Base-by-base conservation (phyloP, 2,113 vertebrate species). In the Urocitellus parryii region DNA sequence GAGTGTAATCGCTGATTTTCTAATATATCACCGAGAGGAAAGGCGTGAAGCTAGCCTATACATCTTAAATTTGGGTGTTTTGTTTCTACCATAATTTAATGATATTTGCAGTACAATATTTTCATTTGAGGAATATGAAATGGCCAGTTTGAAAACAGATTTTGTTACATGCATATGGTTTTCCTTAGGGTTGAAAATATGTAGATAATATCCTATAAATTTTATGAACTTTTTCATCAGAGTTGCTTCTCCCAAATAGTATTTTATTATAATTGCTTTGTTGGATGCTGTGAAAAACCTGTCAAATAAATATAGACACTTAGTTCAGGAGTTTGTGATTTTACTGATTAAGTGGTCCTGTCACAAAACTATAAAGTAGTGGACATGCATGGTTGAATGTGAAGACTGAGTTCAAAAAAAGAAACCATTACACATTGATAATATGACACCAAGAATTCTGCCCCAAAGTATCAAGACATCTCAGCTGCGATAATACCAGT, bases 51-150 rank as follows among this genome's bases (percentile, higher is more conserved):
- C 87, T 84, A 56, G 61, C 77, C 39, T 92, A 65, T 70, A 68
- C 92, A 56, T 92, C 76, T 89, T 93, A 72, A 70, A 68, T 83
- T 91, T 67, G 58, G 42, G 29, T 95, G 24, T 95, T 22, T 80
- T 24, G 16, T 91, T 94, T 92, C n/a, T 25, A 90, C 63, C 68
- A 61, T 82, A 53, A 90, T 24, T 92, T 96, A 74, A 84, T 93
- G 65, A n/a, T 87, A 24, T 88, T 94, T 77, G 20, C 61, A 67
- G 63, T 74, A 37, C n/a, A 63, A 92, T 37, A n/a, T 70, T 94
- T 94, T 86, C 12, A n/a, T 95, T 78, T 74, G 45, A 67, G 90
- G 67, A 70, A 74, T 4, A 70, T 78, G 68, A 8, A 83, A 65
- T 27, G 88, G n/a, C 51, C 74, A 72, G 37, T 45, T 86, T 48